These are phyloP conservation scores for Choristoneura fumiferana DNA, from an alignment of 1,140 invertebrate species.

Conservation along the genomic window DNA sequence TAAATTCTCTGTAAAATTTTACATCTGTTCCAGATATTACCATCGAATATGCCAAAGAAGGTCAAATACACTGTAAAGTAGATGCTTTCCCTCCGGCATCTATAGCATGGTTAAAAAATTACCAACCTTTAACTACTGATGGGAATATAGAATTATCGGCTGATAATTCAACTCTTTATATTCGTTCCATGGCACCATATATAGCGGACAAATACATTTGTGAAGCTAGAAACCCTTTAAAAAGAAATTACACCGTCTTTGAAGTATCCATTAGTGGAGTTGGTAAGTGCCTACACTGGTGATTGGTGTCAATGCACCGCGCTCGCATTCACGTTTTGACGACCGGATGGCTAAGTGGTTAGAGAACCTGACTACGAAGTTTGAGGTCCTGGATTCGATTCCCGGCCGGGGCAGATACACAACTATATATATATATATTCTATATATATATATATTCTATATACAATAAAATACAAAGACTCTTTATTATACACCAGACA, in stretches of 20 bases:
- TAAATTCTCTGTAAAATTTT: neutral
- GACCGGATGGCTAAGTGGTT: no score
- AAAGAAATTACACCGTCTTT: conserved; percentile 21
- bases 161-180: conserved; percentile 30
- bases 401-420: no score
- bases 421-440: no score
- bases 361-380: no score
- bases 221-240: conserved; percentile 29
- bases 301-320: no score
- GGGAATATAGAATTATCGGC: conserved; percentile 27
- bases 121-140: conserved; percentile 13
- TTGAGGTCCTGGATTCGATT: no score
- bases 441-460: no score
- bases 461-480: no score
- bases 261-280: conserved; percentile 26
- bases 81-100: conserved; percentile 33
- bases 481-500: no score
- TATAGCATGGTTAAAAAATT: conserved; percentile 34
- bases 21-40: conserved; percentile 27
- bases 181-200: conserved; percentile 28
- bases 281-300: conserved; percentile 29
- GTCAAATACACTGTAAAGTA: conserved; percentile 28
- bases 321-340: no score
- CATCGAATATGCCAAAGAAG: conserved; percentile 27
- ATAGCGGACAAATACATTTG: conserved; percentile 28